Evolutionary conservation across 2,888 invertebrate species (phyloP).

Genomic region (Hedychridium roseum): DNA sequence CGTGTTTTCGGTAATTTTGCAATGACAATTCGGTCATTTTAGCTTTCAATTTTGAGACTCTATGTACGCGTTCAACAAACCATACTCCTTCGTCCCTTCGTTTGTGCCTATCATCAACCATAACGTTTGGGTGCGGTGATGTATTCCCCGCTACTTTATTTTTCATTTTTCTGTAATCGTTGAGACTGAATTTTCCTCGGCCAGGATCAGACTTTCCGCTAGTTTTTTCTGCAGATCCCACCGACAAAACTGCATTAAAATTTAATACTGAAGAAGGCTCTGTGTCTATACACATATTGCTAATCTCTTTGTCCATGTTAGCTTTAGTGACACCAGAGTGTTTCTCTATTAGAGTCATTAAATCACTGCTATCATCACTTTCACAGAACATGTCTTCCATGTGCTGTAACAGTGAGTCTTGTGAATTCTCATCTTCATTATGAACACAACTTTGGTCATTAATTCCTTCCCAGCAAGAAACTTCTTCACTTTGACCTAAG

Average conservation of each 20-base stretch:
- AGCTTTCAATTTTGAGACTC: slow-evolving; percentile 43
- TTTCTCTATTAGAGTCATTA: slow-evolving; percentile 50
- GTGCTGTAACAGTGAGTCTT: slow-evolving; percentile 51
- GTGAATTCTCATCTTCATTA: slow-evolving; percentile 45
- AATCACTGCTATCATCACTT: slow-evolving; percentile 53
- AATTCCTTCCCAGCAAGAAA: no score
- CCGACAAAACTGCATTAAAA: no score
- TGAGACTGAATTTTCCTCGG: slow-evolving; percentile 43
- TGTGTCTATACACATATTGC: slow-evolving; percentile 38
- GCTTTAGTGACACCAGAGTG: slow-evolving; percentile 49
- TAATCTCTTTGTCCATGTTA: slow-evolving; percentile 47
- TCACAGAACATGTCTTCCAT: slow-evolving; percentile 57
- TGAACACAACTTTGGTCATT: no score
- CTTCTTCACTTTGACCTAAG: no score
- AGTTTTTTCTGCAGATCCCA: slow-evolving; percentile 6
- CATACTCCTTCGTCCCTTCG: slow-evolving; percentile 46
- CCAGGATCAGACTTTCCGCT: slow-evolving; percentile 14
- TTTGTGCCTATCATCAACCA: slow-evolving; percentile 34
- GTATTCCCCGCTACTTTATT: slow-evolving; percentile 18
- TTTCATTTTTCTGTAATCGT: slow-evolving; percentile 42
- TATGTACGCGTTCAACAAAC: slow-evolving; percentile 54
- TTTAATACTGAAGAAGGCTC: no score
- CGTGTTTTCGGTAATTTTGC: slow-evolving; percentile 48
- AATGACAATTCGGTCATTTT: slow-evolving; percentile 49
- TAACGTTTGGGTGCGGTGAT: slow-evolving; percentile 11